Percentiles rank a stretch among this genome's conserved stretches.
These are phyloP conservation scores for Watsonalla binaria DNA, from an alignment of 2,888 invertebrate genomes.

Conservation along the genomic window DNA sequence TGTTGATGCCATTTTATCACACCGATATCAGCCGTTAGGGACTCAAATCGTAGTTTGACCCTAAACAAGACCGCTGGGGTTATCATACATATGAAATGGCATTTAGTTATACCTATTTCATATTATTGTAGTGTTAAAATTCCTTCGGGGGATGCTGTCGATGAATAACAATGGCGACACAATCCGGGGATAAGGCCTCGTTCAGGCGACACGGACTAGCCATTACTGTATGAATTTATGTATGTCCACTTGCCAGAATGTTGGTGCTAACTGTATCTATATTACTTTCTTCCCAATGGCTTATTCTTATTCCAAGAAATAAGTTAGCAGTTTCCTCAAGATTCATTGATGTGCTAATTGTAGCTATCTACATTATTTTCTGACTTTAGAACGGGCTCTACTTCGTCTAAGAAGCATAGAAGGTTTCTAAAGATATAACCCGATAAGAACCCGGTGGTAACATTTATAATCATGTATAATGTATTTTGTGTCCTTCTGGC, in stretches of 20 bases:
- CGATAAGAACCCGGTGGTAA: no score
- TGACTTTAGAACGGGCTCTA: no score
- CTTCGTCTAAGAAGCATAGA: no score
- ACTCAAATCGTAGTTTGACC: neutral
- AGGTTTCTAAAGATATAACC: no score
- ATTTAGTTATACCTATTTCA: slow-evolving; percentile 15
- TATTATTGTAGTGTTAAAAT: slow-evolving; percentile 47
- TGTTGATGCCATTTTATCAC: no score
- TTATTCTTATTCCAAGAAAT: no score
- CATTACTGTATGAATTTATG: slow-evolving; percentile 75
- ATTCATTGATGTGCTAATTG: no score
- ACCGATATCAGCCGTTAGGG: no score
- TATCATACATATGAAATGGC: slow-evolving; percentile 14
- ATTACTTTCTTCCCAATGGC: neutral
- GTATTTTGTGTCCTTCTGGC: no score
- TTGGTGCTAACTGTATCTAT: neutral
- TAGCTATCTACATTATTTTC: no score
- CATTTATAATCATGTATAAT: no score
- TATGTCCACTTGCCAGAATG: slow-evolving; percentile 31
- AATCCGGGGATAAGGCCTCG: slow-evolving; percentile 38
- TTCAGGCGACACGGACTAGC: slow-evolving; percentile 49
- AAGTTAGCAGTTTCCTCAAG: no score
- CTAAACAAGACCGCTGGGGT: neutral
- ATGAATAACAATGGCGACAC: slow-evolving; percentile 61
- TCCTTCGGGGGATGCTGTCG: slow-evolving; percentile 37